These are phyloP conservation scores for Podiceps cristatus DNA, from an alignment of 2,113 vertebrate species.

Conservation along the genomic window DNA sequence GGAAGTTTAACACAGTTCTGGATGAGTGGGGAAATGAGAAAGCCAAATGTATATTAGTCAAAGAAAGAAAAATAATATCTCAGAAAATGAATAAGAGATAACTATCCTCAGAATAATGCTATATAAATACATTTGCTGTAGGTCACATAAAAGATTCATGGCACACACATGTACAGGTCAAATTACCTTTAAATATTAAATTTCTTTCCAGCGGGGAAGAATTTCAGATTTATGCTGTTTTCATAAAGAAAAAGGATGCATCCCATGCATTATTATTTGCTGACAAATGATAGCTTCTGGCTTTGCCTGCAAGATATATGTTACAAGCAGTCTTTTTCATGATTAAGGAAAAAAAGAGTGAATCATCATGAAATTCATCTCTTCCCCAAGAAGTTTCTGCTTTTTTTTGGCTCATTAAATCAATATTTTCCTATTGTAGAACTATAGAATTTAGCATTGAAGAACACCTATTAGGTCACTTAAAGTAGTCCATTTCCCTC, in stretches of 20 bases:
- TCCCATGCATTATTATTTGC: conserved; percentile 57
- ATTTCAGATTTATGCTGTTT: conserved; percentile 74
- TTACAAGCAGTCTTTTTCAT: background rate
- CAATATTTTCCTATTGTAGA: background rate
- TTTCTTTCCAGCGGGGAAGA: conserved; percentile 71
- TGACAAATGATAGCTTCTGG: conserved; percentile 47
- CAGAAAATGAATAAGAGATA: conserved; percentile 79
- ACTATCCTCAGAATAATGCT: conserved; percentile 80
- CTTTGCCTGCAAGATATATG: conserved; percentile 2
- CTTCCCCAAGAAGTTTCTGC: background rate
- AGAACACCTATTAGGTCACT: background rate
- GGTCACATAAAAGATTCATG: conserved; percentile 85
- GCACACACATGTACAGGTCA: conserved; percentile 79
- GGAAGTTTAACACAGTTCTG: conserved; percentile 76
- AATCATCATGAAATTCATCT: conserved; percentile 11
- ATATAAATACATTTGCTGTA: conserved; percentile 86
- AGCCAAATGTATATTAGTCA: conserved; percentile 71
- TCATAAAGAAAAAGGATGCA: conserved; percentile 68
- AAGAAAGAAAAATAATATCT: conserved; percentile 78
- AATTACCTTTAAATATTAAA: conserved; percentile 89
- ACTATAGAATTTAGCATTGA: background rate
- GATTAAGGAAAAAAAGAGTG: background rate
- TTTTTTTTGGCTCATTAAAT: conserved; percentile 19
- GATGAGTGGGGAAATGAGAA: conserved; percentile 82
- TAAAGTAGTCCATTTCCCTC: background rate